phyloP scores from a whole-genome alignment of 2,888 invertebrate species.

The Ypsolopha scabrella region DNA sequence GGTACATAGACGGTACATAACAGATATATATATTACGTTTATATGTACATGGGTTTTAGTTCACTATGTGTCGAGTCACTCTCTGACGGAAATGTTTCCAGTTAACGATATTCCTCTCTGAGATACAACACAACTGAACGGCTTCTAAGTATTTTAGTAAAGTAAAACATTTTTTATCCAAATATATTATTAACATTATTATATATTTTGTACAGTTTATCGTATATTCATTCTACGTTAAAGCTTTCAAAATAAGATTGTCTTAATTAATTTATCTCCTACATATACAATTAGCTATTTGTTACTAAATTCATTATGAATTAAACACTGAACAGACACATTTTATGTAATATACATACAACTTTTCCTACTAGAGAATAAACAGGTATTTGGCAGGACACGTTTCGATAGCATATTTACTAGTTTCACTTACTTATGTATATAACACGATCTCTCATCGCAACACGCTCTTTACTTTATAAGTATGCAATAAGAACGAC shows the following conservation, averaged over 20 bases:
- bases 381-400: constrained; percentile 30
- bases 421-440: too few species aligned
- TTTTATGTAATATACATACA: constrained; percentile 28
- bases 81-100: too few species aligned
- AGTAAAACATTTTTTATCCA: constrained; percentile 8
- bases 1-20: constrained; percentile 25
- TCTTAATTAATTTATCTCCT: constrained; percentile 38
- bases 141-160: constrained; percentile 1
- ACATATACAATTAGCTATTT: constrained; percentile 28
- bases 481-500: neutral
- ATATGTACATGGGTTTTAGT: too few species aligned
- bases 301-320: constrained; percentile 31
- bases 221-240: constrained; percentile 32
- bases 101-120: neutral
- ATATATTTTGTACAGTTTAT: constrained; percentile 48
- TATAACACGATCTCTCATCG: neutral
- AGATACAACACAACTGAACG: constrained; percentile 2
- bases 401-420: constrained; percentile 20
- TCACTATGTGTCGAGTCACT: too few species aligned
- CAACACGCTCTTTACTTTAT: neutral
- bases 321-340: constrained; percentile 22
- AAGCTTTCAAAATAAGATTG: constrained; percentile 60
- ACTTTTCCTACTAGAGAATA: constrained; percentile 17
- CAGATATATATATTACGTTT: constrained; percentile 8
- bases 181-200: constrained; percentile 17